Evolutionary conservation across 2,888 invertebrate species (phyloP), one percentile per base, ranked within the genome.

Genomic region (Drosophila koepferae): DNA sequence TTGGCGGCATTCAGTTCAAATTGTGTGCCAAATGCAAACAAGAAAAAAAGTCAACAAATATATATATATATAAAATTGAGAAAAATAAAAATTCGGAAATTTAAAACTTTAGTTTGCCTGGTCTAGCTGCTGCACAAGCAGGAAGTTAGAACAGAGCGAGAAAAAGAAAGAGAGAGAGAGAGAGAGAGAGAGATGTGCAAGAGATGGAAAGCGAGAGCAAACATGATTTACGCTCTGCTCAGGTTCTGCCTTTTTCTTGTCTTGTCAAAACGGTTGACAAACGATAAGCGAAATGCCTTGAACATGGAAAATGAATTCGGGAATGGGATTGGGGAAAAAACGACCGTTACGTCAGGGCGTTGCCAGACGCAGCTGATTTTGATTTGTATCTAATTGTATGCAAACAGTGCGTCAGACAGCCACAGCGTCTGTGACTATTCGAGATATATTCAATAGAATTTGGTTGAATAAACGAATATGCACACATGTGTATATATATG

Each of bases 331-430:
- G n/a, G n/a, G n/a, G 66, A 23, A 54, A 10, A 3, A 28, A 38
- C 40, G 31, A 53, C 65, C 66, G 70, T 46, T 64, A 36, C 48
- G 44, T n/a, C 70, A 70, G 80, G 71, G 75, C 80, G 66, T 67
- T 64, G 54, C 70, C 81, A 71, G 65, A 56, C 80, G 82, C 86
- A 88, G 77, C 90, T 85, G 86, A 90, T 90, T 86, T 79, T 81
- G 86, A 90, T 86, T 86, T 90, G 86, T 88, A 90, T 86, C 86
- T 90, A 86, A 86, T 86, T 86, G 86, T 86, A 90, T 88, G 90
- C 89, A 85, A 85, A 86, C 89, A 83, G 62, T 55, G 74, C 62
- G 66, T 58, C 80, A 74, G 71, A 77, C 63, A 44, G 56, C 55
- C 28, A 28, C 28, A 44, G 56, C 59, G 23, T 58, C 49, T 6